Percentiles rank a stretch among this genome's conserved stretches.
Evolutionary conservation across 2,888 invertebrate species (phyloP).

Genomic region (Noctua janthina): DNA sequence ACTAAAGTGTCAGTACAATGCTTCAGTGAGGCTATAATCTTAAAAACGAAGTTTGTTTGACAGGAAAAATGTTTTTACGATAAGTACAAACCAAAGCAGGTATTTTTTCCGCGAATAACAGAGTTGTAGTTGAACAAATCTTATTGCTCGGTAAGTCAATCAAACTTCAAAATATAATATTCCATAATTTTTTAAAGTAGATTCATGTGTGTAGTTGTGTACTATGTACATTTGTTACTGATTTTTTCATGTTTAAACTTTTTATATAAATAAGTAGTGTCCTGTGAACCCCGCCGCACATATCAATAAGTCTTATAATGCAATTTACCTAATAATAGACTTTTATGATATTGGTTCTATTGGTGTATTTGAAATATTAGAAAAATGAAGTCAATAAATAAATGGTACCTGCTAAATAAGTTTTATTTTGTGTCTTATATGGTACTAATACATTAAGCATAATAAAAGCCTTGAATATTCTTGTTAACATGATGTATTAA

Average conservation of each 20-base stretch:
- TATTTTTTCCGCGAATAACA: background rate
- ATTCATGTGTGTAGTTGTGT: constrained; percentile 69
- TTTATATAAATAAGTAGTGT: constrained; percentile 58
- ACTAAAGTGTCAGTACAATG: constrained; percentile 12
- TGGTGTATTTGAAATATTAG: constrained; percentile 51
- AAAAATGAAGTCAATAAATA: constrained; percentile 66
- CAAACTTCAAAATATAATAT: constrained; percentile 43
- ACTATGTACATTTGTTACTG: constrained; percentile 74
- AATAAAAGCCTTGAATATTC: constrained; percentile 11
- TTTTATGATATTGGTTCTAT: constrained; percentile 40
- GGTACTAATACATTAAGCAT: background rate
- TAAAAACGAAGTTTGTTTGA: constrained; percentile 43
- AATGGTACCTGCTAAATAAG: constrained; percentile 68
- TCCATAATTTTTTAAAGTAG: constrained; percentile 33
- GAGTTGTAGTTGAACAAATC: constrained; percentile 11
- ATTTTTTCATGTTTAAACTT: constrained; percentile 44
- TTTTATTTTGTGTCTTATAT: constrained; percentile 19
- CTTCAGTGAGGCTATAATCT: constrained; percentile 34
- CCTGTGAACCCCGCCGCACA: constrained; percentile 54
- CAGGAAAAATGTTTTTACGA: constrained; percentile 6
- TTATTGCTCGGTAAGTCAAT: constrained; percentile 32
- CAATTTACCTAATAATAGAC: constrained; percentile 36
- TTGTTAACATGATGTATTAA: constrained; percentile 27
- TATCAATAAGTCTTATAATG: constrained; percentile 39
- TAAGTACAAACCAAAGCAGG: constrained; percentile 39